Evolutionary conservation across 23 tunicate genomes (phyloP), one percentile per base, ranked within the genome.

Genomic region (Trididemnum clinides): DNA sequence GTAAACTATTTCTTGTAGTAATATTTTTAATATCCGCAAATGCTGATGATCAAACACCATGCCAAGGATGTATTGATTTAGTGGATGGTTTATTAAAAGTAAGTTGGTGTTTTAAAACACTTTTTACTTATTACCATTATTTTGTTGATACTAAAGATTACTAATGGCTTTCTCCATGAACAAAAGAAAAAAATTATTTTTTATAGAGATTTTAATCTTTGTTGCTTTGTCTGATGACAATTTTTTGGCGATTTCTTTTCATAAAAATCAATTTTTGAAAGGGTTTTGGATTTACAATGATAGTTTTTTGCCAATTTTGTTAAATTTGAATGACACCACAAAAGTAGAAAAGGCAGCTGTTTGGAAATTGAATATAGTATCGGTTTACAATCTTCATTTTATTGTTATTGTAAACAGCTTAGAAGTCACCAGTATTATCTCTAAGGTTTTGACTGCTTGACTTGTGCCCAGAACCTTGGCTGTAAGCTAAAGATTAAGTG

Each of bases 71-170:
- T 50, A 82, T 72, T 50, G 90, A 86, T 78, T 72, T 91, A 27
- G 90, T 82, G 2, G 83, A 87, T 44, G 96, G 96, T 51, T 88
- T 91, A 10, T 82, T 91, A 63, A 85, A 91, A 57, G 96, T 91
- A 49, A 65, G 88, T 64, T 66, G 6, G n/a, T n/a, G n/a, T n/a
- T n/a, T n/a, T n/a, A n/a, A n/a, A n/a, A n/a, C n/a, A n/a, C n/a
- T n/a, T n/a, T n/a, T n/a, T n/a, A n/a, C n/a, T n/a, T n/a, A n/a
- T n/a, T n/a, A n/a, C n/a, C n/a, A n/a, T n/a, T n/a, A n/a, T n/a
- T n/a, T n/a, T n/a, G n/a, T n/a, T n/a, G n/a, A n/a, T n/a, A n/a
- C n/a, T n/a, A n/a, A n/a, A n/a, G n/a, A n/a, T n/a, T n/a, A n/a
- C n/a, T n/a, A n/a, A n/a, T n/a, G n/a, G n/a, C n/a, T n/a, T n/a